A percentile compares a stretch with the other conserved stretches of the same genome.
These are phyloP conservation scores for Marasmarcha lunaedactyla DNA, from an alignment of 2,888 invertebrate species.

Conservation along the genomic window DNA sequence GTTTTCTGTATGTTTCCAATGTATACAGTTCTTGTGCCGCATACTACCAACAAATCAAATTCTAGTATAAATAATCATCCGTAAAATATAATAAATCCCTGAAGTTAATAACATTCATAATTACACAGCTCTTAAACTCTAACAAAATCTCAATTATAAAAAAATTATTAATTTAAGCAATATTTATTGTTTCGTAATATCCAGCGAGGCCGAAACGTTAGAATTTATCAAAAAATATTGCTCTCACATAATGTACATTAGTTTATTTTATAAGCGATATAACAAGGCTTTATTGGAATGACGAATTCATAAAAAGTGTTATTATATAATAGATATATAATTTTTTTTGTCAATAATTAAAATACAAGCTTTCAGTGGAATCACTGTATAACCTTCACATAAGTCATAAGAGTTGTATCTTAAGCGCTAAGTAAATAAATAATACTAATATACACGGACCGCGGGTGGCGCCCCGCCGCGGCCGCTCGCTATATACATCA, in stretches of 20 bases:
- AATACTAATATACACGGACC: constrained; percentile 59
- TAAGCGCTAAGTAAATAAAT: constrained; percentile 65
- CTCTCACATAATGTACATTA: constrained; percentile 5
- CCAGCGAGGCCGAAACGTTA: background rate
- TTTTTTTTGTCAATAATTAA: constrained; percentile 14
- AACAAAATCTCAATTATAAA: constrained; percentile 4
- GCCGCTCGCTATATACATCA: constrained; percentile 30
- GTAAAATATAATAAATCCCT: too few relatives aligned
- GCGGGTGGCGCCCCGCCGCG: constrained; percentile 20
- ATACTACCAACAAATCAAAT: too few relatives aligned
- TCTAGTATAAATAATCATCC: too few relatives aligned
- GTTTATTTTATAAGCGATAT: constrained; percentile 2
- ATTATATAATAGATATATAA: constrained; percentile 17
- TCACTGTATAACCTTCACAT: constrained; percentile 31
- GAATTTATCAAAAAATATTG: constrained; percentile 7
- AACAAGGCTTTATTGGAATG: constrained; percentile 11
- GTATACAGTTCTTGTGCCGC: too few relatives aligned
- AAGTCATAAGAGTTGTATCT: constrained; percentile 48
- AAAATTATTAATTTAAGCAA: background rate
- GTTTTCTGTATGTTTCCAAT: too few relatives aligned
- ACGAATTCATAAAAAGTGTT: constrained; percentile 10
- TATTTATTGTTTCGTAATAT: background rate
- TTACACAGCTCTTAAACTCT: background rate
- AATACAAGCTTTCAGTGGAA: constrained; percentile 40
- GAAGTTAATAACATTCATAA: too few relatives aligned